These are phyloP conservation scores for honey bee (Apis mellifera) DNA, from an alignment of 1,140 invertebrate genomes.

Conservation along the genomic window Amel_HAv3.1 CM009936.2:4793001-4793500, in stretches of 20 bases:
- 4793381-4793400: slow-evolving; percentile 95
- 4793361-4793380: slow-evolving; percentile 97
- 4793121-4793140: slow-evolving; percentile 90
- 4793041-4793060: slow-evolving; percentile 95
- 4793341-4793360: slow-evolving; percentile 94
- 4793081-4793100: slow-evolving; percentile 97
- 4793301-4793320: slow-evolving; percentile 70
- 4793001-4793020: slow-evolving; percentile 97
- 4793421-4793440: slow-evolving; percentile 37
- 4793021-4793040: slow-evolving; percentile 97
- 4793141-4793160: slow-evolving; percentile 6
- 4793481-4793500: slow-evolving; percentile 84
- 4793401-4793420: slow-evolving; percentile 89
- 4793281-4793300: slow-evolving; percentile 84
- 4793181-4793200: slow-evolving; percentile 45
- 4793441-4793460: neutral
- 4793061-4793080: slow-evolving; percentile 94
- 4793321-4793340: slow-evolving; percentile 91
- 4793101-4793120: slow-evolving; percentile 92
- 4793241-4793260: slow-evolving; percentile 94
- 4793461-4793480: neutral
- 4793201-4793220: slow-evolving; percentile 88
- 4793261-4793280: slow-evolving; percentile 94
- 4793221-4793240: slow-evolving; percentile 97
- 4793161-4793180: slow-evolving; percentile 23